Evolutionary conservation across 1,140 invertebrate species (phyloP).

Genomic region (Drusus annulatus): DNA sequence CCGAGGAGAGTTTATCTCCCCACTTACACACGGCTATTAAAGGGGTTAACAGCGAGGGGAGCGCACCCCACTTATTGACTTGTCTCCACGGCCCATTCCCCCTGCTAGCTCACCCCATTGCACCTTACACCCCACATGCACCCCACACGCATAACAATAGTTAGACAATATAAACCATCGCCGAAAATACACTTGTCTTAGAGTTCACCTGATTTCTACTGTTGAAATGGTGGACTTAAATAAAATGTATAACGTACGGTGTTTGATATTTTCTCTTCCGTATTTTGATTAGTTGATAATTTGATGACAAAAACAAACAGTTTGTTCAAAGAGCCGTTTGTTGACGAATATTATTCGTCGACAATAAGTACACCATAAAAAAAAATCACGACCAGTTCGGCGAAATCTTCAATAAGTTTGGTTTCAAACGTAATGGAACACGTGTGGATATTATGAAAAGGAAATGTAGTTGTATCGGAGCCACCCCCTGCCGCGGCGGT

Average conservation of each 20-base stretch:
- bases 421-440: neutral
- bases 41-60: conserved; percentile 10
- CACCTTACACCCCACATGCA: neutral
- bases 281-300: no score
- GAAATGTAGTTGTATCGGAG: conserved; percentile 26
- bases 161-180: neutral
- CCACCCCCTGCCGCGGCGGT: conserved; percentile 16
- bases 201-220: conserved; percentile 26
- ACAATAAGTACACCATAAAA: neutral
- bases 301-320: neutral
- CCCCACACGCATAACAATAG: neutral
- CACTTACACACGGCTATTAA: neutral
- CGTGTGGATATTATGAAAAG: neutral
- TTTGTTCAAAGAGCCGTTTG: neutral
- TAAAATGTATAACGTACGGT: neutral
- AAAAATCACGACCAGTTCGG: no score
- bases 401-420: neutral
- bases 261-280: neutral
- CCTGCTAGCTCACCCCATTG: neutral
- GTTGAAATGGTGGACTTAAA: neutral
- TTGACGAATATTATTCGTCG: neutral
- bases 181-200: conserved; percentile 21
- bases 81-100: neutral
- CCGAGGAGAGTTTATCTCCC: conserved; percentile 5
- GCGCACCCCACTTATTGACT: neutral